Percentiles rank a stretch among this genome's conserved stretches.
phyloP scores from a whole-genome alignment of 2,888 invertebrate genomes.

The Drosophila quinaria region DNA sequence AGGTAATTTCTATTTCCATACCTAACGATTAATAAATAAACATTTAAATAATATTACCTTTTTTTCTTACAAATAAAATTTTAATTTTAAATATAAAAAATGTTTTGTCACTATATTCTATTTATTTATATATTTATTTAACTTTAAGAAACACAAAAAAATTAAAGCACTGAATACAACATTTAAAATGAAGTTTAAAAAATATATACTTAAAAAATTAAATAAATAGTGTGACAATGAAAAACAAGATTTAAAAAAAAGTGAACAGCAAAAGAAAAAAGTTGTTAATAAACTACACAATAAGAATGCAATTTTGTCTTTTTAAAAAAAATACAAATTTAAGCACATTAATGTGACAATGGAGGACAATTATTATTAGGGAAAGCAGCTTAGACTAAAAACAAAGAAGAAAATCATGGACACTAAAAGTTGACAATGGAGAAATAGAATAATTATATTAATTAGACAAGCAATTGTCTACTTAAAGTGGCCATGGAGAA shows the following conservation, averaged over 20 bases:
- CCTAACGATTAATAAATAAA: too few relatives aligned
- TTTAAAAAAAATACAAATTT: not conserved
- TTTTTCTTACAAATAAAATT: too few relatives aligned
- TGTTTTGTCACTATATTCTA: too few relatives aligned
- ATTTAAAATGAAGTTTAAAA: too few relatives aligned
- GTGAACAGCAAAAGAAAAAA: too few relatives aligned
- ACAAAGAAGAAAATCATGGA: not conserved
- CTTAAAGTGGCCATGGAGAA: not conserved
- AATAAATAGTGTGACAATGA: not conserved
- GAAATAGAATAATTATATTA: constrained; percentile 4
- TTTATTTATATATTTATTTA: too few relatives aligned
- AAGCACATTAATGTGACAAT: constrained; percentile 9
- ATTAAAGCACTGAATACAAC: too few relatives aligned
- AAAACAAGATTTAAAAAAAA: not conserved
- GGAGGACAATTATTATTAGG: not conserved
- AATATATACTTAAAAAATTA: too few relatives aligned
- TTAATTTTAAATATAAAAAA: too few relatives aligned
- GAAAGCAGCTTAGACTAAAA: not conserved
- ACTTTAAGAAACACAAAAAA: too few relatives aligned
- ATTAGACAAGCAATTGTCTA: not conserved
- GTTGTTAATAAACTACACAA: not conserved
- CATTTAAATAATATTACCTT: too few relatives aligned
- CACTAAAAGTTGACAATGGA: constrained; percentile 5
- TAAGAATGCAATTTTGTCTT: not conserved
- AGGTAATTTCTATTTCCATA: too few relatives aligned